phyloP scores from a whole-genome alignment of 2,113 vertebrate species.

The Lepus americanus region DNA sequence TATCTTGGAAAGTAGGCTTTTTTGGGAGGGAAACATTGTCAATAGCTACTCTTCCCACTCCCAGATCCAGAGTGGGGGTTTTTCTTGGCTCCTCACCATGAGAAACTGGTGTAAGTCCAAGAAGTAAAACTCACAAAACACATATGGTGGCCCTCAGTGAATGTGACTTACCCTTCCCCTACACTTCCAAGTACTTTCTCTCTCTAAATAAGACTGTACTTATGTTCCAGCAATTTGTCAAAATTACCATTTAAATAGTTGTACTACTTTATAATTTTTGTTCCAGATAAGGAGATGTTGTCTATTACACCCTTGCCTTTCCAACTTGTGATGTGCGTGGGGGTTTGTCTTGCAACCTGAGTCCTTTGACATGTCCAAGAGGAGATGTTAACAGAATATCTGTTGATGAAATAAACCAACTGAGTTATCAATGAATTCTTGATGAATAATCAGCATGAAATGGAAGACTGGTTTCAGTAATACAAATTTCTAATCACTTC shows the following conservation, averaged over 20 bases:
- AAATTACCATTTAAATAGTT: neutral
- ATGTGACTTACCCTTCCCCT: neutral
- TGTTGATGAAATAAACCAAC: neutral
- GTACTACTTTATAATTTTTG: neutral
- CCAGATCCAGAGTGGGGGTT: neutral
- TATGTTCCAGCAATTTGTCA: neutral
- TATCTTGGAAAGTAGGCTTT: neutral
- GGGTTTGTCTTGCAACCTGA: neutral
- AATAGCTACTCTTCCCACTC: neutral
- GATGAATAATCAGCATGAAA: neutral
- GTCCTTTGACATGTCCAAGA: neutral
- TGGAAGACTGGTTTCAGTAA: neutral
- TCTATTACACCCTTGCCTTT: neutral
- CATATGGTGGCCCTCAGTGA: neutral
- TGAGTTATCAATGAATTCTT: neutral
- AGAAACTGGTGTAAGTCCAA: neutral
- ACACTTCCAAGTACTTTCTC: neutral
- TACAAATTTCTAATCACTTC: too few relatives aligned
- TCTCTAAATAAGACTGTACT: neutral
- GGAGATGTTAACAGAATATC: neutral
- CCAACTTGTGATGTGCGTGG: neutral
- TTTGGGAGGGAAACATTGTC: neutral
- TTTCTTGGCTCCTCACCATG: neutral
- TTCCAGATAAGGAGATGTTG: neutral
- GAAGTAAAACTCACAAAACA: neutral